Conservation (phyloP, 1,140 invertebrate genomes). For the Batillaria attramentaria region DNA sequence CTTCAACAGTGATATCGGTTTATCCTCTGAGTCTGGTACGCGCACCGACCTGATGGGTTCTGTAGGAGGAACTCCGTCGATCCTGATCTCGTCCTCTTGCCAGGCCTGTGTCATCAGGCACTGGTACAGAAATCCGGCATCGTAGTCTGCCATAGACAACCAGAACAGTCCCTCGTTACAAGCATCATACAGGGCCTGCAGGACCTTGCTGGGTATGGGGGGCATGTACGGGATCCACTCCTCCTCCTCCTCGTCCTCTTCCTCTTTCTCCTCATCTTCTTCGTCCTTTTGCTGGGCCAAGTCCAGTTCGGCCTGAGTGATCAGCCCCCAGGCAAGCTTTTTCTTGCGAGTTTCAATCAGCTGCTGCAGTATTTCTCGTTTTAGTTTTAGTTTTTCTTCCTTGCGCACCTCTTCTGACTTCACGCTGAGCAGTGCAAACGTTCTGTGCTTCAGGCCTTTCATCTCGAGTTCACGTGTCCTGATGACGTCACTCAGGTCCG, state of each 20-base stretch:
- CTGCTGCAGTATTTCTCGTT: background rate
- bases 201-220: conserved; percentile 14
- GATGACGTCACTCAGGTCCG: background rate
- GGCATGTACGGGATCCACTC: conserved; percentile 33
- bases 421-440: background rate
- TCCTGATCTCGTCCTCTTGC: background rate
- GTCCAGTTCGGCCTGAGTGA: background rate
- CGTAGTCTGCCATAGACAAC: conserved; percentile 32
- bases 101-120: background rate
- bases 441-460: background rate
- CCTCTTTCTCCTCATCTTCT: background rate
- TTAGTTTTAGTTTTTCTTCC: background rate
- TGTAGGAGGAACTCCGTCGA: too few relatives aligned
- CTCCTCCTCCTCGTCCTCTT: background rate
- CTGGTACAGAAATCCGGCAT: conserved; percentile 37
- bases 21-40: conserved; percentile 28
- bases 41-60: conserved; percentile 23
- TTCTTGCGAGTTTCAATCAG: background rate
- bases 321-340: background rate
- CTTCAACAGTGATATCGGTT: conserved; percentile 8
- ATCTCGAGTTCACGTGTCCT: background rate
- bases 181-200: background rate
- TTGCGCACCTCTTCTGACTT: background rate
- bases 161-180: background rate
- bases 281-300: background rate